Conservation (phyloP, 2,888 invertebrate genomes). For the Agrotis exclamationis region DNA sequence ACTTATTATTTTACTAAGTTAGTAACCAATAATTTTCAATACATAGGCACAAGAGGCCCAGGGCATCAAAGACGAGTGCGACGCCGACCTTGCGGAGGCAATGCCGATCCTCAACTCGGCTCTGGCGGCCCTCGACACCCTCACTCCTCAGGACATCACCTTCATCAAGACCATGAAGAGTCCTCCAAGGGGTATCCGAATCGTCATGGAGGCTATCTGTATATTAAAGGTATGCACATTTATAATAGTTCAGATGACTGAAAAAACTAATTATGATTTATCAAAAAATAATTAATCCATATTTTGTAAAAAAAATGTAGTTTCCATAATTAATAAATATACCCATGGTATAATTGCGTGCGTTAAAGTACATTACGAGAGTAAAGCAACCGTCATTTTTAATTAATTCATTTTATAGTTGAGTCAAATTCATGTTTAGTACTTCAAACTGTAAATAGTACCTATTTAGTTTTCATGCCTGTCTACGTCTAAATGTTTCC, state of each 20-base stretch:
- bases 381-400: too few relatives aligned
- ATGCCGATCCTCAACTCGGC: constrained; percentile 97
- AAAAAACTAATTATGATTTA: background rate
- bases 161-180: constrained; percentile 99
- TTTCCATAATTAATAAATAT: too few relatives aligned
- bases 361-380: too few relatives aligned
- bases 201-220: constrained; percentile 99
- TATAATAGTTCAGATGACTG: background rate
- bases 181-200: constrained; percentile 97
- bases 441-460: too few relatives aligned
- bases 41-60: constrained; percentile 93
- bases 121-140: constrained; percentile 96
- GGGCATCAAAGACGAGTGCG: constrained; percentile 98
- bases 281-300: too few relatives aligned
- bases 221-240: constrained; percentile 93
- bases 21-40: background rate
- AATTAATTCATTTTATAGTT: too few relatives aligned
- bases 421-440: too few relatives aligned
- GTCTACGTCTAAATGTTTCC: too few relatives aligned
- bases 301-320: too few relatives aligned
- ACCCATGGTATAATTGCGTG: too few relatives aligned
- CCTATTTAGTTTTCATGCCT: too few relatives aligned
- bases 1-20: background rate
- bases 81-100: constrained; percentile 97
- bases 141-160: constrained; percentile 97